Percentiles rank a stretch among this genome's conserved stretches.
phyloP scores from a whole-genome alignment of 2,888 invertebrate species.

The Zeuzera pyrina region DNA sequence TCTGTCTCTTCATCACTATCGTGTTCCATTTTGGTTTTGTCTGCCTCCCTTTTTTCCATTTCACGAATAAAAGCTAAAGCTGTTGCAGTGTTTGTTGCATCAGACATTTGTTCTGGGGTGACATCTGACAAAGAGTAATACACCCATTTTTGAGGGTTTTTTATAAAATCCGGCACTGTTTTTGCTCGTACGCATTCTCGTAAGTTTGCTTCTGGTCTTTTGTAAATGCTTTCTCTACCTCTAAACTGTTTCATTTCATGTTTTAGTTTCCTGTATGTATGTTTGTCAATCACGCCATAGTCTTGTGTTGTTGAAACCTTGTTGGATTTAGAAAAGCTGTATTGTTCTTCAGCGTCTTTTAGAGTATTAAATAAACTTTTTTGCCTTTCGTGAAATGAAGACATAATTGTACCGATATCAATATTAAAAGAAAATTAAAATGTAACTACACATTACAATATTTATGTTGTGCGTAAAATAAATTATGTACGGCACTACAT shows the following conservation, averaged over 20 bases:
- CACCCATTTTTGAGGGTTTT: constrained; percentile 87
- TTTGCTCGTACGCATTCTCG: constrained; percentile 66
- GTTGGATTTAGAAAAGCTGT: constrained; percentile 45
- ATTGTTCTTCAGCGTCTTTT: constrained; percentile 75
- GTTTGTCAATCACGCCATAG: constrained; percentile 42
- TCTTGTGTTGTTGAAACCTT: constrained; percentile 35
- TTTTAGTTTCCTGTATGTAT: constrained; percentile 48
- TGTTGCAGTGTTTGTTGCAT: constrained; percentile 82
- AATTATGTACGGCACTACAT: too few species aligned
- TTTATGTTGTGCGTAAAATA: too few species aligned
- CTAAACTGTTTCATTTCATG: constrained; percentile 75
- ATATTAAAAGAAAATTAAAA: constrained; percentile 1
- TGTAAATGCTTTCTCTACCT: constrained; percentile 85
- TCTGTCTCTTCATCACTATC: constrained; percentile 32
- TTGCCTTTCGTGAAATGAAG: constrained; percentile 74
- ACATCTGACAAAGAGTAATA: constrained; percentile 87
- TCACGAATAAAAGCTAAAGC: constrained; percentile 84
- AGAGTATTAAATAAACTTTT: constrained; percentile 80
- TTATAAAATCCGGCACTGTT: constrained; percentile 65
- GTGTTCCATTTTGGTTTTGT: constrained; percentile 28
- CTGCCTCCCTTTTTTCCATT: constrained; percentile 69
- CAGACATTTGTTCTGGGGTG: constrained; percentile 81
- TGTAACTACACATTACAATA: background rate
- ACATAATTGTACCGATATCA: too few species aligned
- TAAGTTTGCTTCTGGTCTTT: constrained; percentile 79